Percentiles rank a stretch among this genome's conserved stretches.
Evolutionary conservation across 2,113 vertebrate genomes (phyloP).

Genomic region (Monopterus albus): DNA sequence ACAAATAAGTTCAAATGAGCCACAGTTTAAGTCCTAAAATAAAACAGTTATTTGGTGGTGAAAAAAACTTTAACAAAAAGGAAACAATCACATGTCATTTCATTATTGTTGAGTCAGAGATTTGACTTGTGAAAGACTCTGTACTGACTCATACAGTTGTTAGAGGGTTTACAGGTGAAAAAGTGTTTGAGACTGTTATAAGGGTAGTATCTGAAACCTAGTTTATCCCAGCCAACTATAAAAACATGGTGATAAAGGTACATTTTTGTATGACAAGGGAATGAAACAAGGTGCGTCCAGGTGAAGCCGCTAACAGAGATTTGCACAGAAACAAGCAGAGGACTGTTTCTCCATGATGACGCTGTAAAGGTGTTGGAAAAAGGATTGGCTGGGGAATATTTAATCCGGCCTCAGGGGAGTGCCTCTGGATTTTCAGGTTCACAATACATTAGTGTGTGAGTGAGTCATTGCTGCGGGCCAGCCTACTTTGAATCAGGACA

Average conservation of each 20-base stretch:
- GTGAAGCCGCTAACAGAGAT: neutral
- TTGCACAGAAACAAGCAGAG: neutral
- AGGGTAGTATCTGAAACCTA: neutral
- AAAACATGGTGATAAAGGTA: neutral
- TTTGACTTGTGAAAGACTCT: neutral
- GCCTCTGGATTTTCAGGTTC: conserved; percentile 17
- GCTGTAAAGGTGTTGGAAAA: conserved; percentile 12
- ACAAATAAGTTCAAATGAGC: neutral
- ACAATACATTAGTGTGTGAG: neutral
- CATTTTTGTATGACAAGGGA: neutral
- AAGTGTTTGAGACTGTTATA: neutral
- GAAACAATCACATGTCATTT: too few relatives aligned
- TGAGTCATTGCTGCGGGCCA: conserved; percentile 15
- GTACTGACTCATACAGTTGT: neutral
- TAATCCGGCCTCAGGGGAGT: conserved; percentile 53
- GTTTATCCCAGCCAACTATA: neutral
- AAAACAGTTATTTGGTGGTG: neutral
- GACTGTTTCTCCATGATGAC: neutral
- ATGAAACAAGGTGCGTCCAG: neutral
- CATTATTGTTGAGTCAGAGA: neutral
- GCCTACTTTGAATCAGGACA: neutral
- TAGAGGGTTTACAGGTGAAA: conserved; percentile 8
- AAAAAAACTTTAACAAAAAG: neutral
- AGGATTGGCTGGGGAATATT: conserved; percentile 58
- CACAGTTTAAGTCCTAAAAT: neutral